Evolutionary conservation across 1,140 invertebrate species (phyloP), one percentile per base, ranked within the genome.

Genomic region (Drosophila busckii): DNA sequence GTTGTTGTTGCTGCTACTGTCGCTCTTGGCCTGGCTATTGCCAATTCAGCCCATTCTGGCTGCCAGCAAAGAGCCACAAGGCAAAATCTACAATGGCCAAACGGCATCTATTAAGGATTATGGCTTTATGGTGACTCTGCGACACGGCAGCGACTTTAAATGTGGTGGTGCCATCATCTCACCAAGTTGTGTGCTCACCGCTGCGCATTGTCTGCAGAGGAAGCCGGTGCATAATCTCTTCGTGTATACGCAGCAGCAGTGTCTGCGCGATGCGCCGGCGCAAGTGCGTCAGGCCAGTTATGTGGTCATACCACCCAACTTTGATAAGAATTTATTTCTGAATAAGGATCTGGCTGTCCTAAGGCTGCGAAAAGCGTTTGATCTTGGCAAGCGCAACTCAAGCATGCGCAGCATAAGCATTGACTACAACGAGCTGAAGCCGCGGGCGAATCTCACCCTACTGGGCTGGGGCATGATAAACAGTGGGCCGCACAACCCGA

Each of bases 181-280:
- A n/a, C 58, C 65, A 5, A 64, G 28, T n/a, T 85, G 83, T 46
- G 83, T 85, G 0, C 52, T 85, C 2, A 85, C 83, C 0, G 83
- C 83, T 0, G 83, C 83, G 2, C 83, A 85, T 29, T 85, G 82
- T 3, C 9, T 85, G 23, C 23, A 80, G 31, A 3, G 6, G 1
- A 7, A 29, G 0, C 8, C 31, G 0, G 16, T 52, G 12, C 1
- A 37, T 0, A 45, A 65, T 12, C 28, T 85, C 1, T 66, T 9
- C 1, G 26, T 85, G 0, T 26, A 66, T 20, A 71, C 70, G 12
- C 54, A 71, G 15, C 69, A 70, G 29, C 64, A 73, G 13, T 70
- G 69, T 20, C 16, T 84, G 2, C 15, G 15, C 4, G 66, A 69
- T 8, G 0, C 1, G 0, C n/a, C 5, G 0, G 17, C 49, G 7